A percentile compares a stretch with the other conserved stretches of the same genome.
Evolutionary conservation across 2,888 invertebrate species (phyloP).

Genomic region (Cacoxenus indagator): DNA sequence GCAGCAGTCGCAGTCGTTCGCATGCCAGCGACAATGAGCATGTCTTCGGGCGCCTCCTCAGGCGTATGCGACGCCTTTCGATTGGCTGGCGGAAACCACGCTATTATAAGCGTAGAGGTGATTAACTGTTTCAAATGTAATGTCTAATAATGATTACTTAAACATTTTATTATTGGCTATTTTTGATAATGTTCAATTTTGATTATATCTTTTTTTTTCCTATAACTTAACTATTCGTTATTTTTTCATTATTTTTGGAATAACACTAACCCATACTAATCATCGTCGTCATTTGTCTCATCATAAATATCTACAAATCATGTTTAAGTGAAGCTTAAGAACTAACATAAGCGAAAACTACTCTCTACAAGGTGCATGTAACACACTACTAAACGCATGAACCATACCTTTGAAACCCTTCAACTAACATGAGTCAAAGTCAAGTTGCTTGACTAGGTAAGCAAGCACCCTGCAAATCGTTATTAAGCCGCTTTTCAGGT

Average conservation of each 20-base stretch:
- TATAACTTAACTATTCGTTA: constrained; percentile 48
- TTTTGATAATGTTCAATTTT: constrained; percentile 25
- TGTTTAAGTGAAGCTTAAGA: neutral
- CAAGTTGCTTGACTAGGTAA: too few species aligned
- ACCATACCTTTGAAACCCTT: neutral
- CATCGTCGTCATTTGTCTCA: neutral
- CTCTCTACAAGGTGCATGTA: neutral
- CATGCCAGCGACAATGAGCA: constrained; percentile 60
- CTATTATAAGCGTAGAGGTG: constrained; percentile 71
- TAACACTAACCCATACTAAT: constrained; percentile 4
- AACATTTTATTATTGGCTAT: neutral
- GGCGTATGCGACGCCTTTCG: constrained; percentile 69
- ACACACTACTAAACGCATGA: neutral
- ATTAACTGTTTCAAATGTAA: constrained; percentile 42
- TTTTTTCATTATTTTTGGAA: constrained; percentile 25
- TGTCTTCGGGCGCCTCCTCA: constrained; percentile 65
- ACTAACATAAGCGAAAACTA: neutral
- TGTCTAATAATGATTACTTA: constrained; percentile 13
- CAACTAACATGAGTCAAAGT: too few species aligned
- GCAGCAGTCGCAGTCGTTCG: constrained; percentile 58
- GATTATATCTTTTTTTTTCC: constrained; percentile 39
- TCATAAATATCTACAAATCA: constrained; percentile 1
- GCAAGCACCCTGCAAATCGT: too few species aligned
- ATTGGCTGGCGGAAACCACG: constrained; percentile 70
- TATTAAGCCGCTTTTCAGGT: too few species aligned